These are phyloP conservation scores for Phania funesta DNA, from an alignment of 2,888 invertebrate species.

Conservation along the genomic window DNA sequence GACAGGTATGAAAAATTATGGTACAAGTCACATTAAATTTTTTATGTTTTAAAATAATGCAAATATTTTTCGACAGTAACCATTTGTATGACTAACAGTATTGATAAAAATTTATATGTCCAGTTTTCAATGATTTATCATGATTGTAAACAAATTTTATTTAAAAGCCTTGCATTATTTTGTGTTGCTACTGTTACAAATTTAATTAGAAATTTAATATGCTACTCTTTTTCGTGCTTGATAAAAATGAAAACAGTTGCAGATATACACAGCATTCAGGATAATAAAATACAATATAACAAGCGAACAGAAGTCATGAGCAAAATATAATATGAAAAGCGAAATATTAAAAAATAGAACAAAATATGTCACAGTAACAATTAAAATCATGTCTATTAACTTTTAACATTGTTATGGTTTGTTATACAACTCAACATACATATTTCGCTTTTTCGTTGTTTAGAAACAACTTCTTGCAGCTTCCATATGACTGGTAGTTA, in stretches of 20 bases:
- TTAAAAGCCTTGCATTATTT: no score
- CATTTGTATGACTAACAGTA: no score
- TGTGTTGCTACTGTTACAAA: no score
- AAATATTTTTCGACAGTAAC: no score
- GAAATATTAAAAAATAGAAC: not conserved
- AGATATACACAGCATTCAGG: conserved; percentile 20
- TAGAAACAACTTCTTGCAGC: conserved; percentile 12
- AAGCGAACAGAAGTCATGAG: not conserved
- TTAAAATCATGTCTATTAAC: conserved; percentile 53
- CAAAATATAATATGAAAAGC: not conserved
- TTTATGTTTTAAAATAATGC: no score
- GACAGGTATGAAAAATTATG: no score
- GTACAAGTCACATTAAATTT: no score
- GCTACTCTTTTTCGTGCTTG: not conserved
- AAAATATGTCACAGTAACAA: conserved; percentile 42
- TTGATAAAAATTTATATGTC: no score
- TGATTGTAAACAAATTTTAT: no score
- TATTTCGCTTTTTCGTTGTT: not conserved
- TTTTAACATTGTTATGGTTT: conserved; percentile 31
- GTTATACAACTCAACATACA: not conserved
- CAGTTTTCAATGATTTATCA: no score
- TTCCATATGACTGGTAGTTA: not conserved
- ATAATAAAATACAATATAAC: not conserved
- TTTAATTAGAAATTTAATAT: not conserved
- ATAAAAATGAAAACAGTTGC: conserved; percentile 1